phyloP scores from a whole-genome alignment of 2,888 invertebrate species.

The Slavum lentiscoides region DNA sequence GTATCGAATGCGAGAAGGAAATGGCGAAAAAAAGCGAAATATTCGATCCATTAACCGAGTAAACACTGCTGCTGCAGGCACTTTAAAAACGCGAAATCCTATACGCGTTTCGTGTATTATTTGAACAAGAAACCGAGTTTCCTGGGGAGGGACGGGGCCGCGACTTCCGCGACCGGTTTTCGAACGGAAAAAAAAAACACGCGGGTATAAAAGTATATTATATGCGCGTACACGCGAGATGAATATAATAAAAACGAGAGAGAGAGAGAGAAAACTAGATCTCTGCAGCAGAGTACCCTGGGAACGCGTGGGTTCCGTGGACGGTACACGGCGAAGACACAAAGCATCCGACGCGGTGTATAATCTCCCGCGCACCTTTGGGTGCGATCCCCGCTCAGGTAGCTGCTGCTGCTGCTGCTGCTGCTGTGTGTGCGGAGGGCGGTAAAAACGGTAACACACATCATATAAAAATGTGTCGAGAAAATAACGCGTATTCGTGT shows the following conservation, averaged over 20 bases:
- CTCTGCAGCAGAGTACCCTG: constrained; percentile 5
- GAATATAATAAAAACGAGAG: neutral
- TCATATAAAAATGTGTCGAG: no score
- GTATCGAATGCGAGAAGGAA: neutral
- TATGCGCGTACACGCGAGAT: no score
- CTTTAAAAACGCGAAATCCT: constrained; percentile 33
- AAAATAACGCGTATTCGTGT: no score
- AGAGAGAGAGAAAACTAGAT: constrained; percentile 36
- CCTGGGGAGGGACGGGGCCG: constrained; percentile 8
- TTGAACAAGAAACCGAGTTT: constrained; percentile 52
- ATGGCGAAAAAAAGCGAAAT: constrained; percentile 9
- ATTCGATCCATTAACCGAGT: constrained; percentile 44
- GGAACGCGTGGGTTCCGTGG: constrained; percentile 13
- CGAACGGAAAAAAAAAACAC: neutral
- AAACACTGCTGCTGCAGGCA: neutral
- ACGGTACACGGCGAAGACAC: no score
- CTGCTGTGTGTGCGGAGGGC: no score
- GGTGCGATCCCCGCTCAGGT: neutral
- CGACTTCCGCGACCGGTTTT: constrained; percentile 49
- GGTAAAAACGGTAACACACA: no score
- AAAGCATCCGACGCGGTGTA: no score
- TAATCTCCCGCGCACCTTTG: no score
- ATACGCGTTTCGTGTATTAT: constrained; percentile 30
- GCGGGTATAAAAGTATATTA: no score
- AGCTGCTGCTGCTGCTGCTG: no score